phyloP scores from a whole-genome alignment of 2,113 vertebrate genomes.

The Chloroceryle aenea region DNA sequence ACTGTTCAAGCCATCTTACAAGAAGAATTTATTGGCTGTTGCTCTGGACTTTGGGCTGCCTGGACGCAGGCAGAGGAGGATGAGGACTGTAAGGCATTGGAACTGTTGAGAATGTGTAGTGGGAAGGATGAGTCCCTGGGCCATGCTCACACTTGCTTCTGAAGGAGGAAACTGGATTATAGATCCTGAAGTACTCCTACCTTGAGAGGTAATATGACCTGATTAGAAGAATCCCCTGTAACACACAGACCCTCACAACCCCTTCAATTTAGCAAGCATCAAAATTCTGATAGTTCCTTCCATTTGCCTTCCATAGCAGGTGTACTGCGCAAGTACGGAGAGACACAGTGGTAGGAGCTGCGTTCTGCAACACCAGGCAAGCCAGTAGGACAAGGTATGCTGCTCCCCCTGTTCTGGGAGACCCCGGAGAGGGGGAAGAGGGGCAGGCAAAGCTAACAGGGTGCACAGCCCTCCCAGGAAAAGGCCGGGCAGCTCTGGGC shows the following conservation, averaged over 20 bases:
- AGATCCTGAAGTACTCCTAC: neutral
- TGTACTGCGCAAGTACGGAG: neutral
- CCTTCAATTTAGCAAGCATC: neutral
- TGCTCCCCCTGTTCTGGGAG: neutral
- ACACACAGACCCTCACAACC: neutral
- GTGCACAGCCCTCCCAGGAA: neutral
- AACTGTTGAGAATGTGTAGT: neutral
- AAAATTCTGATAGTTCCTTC: neutral
- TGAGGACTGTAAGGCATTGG: neutral
- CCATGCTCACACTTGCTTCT: neutral
- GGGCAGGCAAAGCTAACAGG: neutral
- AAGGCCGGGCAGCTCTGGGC: neutral
- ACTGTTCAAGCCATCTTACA: neutral
- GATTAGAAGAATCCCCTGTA: neutral
- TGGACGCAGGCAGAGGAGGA: neutral
- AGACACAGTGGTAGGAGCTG: neutral
- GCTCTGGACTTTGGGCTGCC: neutral
- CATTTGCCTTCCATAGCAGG: neutral
- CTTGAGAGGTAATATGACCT: neutral
- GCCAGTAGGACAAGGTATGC: neutral
- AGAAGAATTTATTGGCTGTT: neutral
- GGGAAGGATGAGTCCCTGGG: neutral
- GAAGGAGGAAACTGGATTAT: neutral
- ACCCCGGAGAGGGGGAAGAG: neutral
- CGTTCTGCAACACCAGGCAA: neutral